Percentiles rank a stretch among this genome's conserved stretches.
These are phyloP conservation scores for Rhynchonycteris naso DNA, from an alignment of 2,797 vertebrate species.

Conservation along the genomic window DNA sequence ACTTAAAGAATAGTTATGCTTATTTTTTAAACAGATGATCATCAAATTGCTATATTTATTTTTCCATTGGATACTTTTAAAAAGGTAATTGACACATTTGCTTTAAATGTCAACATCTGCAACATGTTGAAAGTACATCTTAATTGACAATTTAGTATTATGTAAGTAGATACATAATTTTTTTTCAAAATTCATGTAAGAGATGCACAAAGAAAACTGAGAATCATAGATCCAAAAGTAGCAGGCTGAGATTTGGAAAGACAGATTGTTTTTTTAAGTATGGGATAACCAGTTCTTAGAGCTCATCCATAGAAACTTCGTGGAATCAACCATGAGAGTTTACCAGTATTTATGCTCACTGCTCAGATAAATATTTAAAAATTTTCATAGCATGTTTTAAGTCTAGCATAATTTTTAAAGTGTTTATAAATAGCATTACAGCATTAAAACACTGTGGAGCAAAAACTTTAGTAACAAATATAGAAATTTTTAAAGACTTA, in stretches of 20 bases:
- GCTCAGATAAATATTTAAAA: neutral
- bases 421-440: neutral
- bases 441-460: neutral
- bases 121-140: neutral
- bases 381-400: neutral
- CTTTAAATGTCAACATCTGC: neutral
- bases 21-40: neutral
- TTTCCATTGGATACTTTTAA: neutral
- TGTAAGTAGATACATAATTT: neutral
- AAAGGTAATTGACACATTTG: neutral
- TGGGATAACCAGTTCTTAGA: neutral
- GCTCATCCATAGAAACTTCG: neutral
- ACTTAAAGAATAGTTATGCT: neutral
- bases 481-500: neutral
- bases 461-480: neutral
- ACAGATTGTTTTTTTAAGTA: neutral
- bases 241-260: neutral
- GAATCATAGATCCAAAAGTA: neutral
- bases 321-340: neutral
- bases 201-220: neutral
- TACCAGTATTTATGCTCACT: neutral
- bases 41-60: neutral
- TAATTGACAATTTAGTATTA: neutral
- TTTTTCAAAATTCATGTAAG: slow-evolving; percentile 1
- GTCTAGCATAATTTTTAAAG: neutral